Percentiles rank a stretch among this genome's conserved stretches.
These are phyloP conservation scores for Ochotona curzoniae DNA, from an alignment of 2,113 vertebrate species.

Conservation along the genomic window DNA sequence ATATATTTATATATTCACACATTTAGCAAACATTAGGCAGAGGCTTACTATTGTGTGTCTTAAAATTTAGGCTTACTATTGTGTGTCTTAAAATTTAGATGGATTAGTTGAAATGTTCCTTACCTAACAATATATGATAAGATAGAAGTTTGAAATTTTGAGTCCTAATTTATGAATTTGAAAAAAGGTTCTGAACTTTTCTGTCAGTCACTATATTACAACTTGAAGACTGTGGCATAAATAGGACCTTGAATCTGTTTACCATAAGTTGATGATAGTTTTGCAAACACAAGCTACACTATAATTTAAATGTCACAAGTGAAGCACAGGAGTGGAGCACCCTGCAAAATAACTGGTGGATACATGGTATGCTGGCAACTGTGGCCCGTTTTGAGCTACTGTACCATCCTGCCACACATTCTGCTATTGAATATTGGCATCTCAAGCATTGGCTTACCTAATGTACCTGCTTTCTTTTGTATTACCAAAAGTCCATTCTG, in stretches of 20 bases:
- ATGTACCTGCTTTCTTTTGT: too few relatives aligned
- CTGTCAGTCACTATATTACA: background rate
- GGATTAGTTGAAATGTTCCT: background rate
- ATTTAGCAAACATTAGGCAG: background rate
- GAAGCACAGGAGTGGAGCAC: too few relatives aligned
- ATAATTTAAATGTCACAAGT: too few relatives aligned
- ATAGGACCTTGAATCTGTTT: constrained; percentile 5
- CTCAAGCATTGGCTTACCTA: too few relatives aligned
- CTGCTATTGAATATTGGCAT: too few relatives aligned
- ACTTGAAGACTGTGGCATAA: background rate
- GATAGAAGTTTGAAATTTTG: background rate
- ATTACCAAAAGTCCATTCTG: too few relatives aligned
- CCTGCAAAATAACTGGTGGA: too few relatives aligned
- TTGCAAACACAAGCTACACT: background rate
- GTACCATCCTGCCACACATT: too few relatives aligned
- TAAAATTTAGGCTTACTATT: too few relatives aligned
- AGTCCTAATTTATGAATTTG: background rate
- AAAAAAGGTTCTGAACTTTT: background rate
- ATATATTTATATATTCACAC: background rate
- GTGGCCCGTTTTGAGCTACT: too few relatives aligned
- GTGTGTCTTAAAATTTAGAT: too few relatives aligned
- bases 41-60: background rate
- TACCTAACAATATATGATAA: background rate
- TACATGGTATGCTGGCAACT: too few relatives aligned
- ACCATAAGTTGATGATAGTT: background rate